These are phyloP conservation scores for Apomyelois bistriatella DNA, from an alignment of 2,888 invertebrate species.

Conservation along the genomic window DNA sequence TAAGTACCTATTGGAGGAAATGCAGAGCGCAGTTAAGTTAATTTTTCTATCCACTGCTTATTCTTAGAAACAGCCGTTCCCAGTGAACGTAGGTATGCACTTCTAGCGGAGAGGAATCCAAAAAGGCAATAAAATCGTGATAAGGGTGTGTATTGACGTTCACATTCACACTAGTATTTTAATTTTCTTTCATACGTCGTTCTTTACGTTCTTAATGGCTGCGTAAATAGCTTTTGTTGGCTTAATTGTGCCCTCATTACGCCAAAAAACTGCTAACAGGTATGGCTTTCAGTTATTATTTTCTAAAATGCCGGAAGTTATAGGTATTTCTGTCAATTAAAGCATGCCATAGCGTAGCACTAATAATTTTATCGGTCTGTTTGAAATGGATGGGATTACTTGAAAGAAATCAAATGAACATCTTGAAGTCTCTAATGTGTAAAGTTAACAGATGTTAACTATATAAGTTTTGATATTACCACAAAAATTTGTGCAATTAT, in stretches of 20 bases:
- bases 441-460: no score
- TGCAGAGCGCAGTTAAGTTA: constrained; percentile 1
- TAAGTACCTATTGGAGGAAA: not conserved
- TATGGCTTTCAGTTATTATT: constrained; percentile 13
- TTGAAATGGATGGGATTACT: not conserved
- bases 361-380: not conserved
- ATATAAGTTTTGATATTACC: no score
- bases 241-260: constrained; percentile 12
- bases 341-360: constrained; percentile 7
- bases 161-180: constrained; percentile 18
- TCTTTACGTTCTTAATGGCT: constrained; percentile 8
- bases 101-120: constrained; percentile 21
- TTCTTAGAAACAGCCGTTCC: constrained; percentile 6
- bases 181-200: constrained; percentile 7
- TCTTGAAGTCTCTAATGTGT: no score
- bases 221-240: constrained; percentile 8
- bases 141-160: constrained; percentile 15
- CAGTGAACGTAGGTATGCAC: constrained; percentile 10
- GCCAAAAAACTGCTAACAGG: constrained; percentile 12
- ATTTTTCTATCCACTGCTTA: constrained; percentile 13
- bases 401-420: not conserved
- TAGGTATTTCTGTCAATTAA: constrained; percentile 7
- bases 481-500: no score
- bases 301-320: constrained; percentile 9
- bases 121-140: constrained; percentile 21